Base-by-base conservation (phyloP, 2,888 invertebrate species). In the Galeruca laticollis region DNA sequence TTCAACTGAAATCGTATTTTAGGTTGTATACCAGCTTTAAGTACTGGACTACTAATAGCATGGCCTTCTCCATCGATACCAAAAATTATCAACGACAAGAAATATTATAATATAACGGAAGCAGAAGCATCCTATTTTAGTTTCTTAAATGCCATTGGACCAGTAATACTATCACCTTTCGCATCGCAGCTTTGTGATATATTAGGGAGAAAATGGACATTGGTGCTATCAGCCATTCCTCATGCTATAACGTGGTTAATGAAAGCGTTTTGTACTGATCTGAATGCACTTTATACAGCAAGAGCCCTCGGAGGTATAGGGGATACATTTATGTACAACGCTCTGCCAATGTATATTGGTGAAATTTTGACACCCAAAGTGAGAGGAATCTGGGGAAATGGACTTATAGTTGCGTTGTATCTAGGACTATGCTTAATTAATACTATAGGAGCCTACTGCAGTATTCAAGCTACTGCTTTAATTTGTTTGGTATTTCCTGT, bases 401-500 rank as follows among this genome's bases (percentile, higher is more conserved):
- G 76, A 31, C 67, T 81, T 52, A 77, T 79, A 6, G 76, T 80
- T 37, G 60, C 60, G 13, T 73, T 77, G 13, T 81, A 81, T 68
- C 56, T 80, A 13, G 82, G 82, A 35, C 76, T 80, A 43, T 78
- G 81, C 20, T 15, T 74, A 13, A 78, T 81, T 18, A 83, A 88
- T 84, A 86, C 88, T 81, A 87, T 89, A 75, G 90, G 71, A 9
- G 88, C 88, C 6, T 88, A 87, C 81, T 88, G 88, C 21, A 82
- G 86, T 70, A 87, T 90, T 83, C 79, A 81, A 74, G 83, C 82
- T 21, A 84, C 89, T 72, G 89, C 89, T 65, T 85, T 85, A 66
- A 87, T 90, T 81, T 90, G 89, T 80, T 82, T 90, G 40, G 76
- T 88, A 43, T 89, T 90, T 78, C 82, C 90, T 8, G 47, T 90